Percentiles rank a stretch among this genome's conserved stretches.
Conservation (phyloP, 1,140 invertebrate species). For the Anoplophora glabripennis region DNA sequence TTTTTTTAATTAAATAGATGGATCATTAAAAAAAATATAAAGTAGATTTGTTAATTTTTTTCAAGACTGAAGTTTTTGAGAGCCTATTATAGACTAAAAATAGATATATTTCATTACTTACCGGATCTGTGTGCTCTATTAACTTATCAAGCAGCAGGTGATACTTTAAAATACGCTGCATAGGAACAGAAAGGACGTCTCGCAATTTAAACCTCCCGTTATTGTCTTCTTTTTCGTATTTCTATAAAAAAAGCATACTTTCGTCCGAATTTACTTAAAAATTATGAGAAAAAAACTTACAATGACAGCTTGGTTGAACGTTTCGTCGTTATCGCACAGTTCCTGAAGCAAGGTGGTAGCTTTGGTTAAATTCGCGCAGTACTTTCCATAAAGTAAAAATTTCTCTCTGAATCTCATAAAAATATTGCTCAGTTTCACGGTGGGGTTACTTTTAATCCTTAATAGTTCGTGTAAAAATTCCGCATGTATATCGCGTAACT, state of each 20-base stretch:
- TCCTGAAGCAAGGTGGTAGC: constrained; percentile 79
- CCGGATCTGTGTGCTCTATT: constrained; percentile 82
- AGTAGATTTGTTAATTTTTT: neutral
- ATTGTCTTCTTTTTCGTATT: constrained; percentile 89
- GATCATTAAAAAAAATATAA: neutral
- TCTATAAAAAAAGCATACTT: constrained; percentile 57
- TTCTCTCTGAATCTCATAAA: constrained; percentile 89
- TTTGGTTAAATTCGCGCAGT: constrained; percentile 86
- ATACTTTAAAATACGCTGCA: constrained; percentile 97
- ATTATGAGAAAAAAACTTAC: constrained; percentile 25
- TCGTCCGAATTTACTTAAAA: no score
- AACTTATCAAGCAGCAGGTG: constrained; percentile 90
- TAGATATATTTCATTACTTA: constrained; percentile 51
- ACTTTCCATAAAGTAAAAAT: constrained; percentile 92
- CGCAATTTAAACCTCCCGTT: constrained; percentile 92
- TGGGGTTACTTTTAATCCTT: constrained; percentile 60
- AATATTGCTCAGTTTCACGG: constrained; percentile 63
- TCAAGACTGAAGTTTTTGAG: neutral
- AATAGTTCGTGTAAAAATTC: constrained; percentile 77
- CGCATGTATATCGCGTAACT: constrained; percentile 82
- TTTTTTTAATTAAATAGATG: no score
- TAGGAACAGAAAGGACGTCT: constrained; percentile 93
- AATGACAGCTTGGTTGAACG: constrained; percentile 42
- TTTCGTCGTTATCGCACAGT: constrained; percentile 56
- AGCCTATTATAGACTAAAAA: neutral